Evolutionary conservation across 2,888 invertebrate genomes (phyloP).

Genomic region (Ectemnius cavifrons): DNA sequence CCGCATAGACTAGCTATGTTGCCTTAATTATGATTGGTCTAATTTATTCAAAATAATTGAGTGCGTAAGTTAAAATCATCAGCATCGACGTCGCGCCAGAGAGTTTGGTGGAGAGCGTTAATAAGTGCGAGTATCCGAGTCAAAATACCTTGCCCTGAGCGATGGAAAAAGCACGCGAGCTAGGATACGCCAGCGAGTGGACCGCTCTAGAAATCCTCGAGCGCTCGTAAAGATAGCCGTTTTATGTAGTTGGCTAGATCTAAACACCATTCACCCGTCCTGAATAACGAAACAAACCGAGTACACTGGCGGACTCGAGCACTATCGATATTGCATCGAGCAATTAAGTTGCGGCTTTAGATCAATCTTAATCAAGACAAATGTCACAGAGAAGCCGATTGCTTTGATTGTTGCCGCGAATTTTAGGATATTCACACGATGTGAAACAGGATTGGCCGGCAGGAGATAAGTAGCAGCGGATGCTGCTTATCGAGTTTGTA

Average conservation of each 20-base stretch:
- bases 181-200: not conserved
- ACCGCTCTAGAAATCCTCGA: constrained; percentile 1
- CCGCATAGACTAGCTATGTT: too few relatives aligned
- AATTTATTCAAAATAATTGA: too few relatives aligned
- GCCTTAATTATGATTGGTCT: too few relatives aligned
- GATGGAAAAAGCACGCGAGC: not conserved
- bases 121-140: too few relatives aligned
- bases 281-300: constrained; percentile 45
- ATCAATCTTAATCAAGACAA: constrained; percentile 21
- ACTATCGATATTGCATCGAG: too few relatives aligned
- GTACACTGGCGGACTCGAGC: too few relatives aligned
- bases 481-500: constrained; percentile 43
- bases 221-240: constrained; percentile 25
- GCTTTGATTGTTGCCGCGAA: not conserved
- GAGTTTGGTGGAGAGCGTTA: too few relatives aligned
- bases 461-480: constrained; percentile 10
- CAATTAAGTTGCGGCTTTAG: not conserved
- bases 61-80: too few relatives aligned
- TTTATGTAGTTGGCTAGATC: constrained; percentile 13
- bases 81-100: too few relatives aligned
- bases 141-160: not conserved
- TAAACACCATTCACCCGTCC: constrained; percentile 62
- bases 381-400: not conserved
- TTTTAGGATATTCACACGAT: constrained; percentile 16
- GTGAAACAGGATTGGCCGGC: not conserved